Conservation (phyloP, 2,797 vertebrate genomes). For the Podargus strigoides region DNA sequence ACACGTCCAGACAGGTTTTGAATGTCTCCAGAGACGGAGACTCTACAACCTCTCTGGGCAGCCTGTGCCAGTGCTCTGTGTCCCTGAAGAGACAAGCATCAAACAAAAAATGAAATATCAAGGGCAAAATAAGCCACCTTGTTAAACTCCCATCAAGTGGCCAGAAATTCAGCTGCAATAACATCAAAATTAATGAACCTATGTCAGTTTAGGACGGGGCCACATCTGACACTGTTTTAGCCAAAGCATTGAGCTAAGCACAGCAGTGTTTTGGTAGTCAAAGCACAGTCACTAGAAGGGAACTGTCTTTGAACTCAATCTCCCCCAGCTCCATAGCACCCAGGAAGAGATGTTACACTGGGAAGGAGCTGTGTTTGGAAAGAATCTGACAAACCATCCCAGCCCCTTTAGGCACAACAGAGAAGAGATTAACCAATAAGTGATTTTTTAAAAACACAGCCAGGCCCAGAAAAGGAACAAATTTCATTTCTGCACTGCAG, state of each 20-base stretch:
- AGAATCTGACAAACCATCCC: neutral
- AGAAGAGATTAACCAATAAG: neutral
- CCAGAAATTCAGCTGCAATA: neutral
- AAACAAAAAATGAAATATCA: neutral
- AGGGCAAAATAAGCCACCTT: neutral
- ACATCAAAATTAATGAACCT: neutral
- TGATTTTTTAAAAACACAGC: neutral
- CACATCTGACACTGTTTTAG: neutral
- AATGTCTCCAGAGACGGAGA: no score
- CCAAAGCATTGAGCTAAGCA: neutral
- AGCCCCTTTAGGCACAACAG: neutral
- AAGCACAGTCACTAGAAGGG: neutral
- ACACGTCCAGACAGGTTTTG: no score
- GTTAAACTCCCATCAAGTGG: neutral
- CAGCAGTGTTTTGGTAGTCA: neutral
- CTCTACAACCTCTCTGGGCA: no score
- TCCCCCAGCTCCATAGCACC: accelerated
- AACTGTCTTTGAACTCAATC: neutral
- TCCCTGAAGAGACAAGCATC: neutral
- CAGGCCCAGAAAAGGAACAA: neutral
- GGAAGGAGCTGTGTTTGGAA: neutral
- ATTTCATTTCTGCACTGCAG: neutral
- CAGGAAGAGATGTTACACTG: accelerated
- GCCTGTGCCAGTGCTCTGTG: no score
- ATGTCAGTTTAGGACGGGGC: neutral